Evolutionary conservation across 2,113 vertebrate genomes (phyloP).

Genomic region (Myotis brandtii): DNA sequence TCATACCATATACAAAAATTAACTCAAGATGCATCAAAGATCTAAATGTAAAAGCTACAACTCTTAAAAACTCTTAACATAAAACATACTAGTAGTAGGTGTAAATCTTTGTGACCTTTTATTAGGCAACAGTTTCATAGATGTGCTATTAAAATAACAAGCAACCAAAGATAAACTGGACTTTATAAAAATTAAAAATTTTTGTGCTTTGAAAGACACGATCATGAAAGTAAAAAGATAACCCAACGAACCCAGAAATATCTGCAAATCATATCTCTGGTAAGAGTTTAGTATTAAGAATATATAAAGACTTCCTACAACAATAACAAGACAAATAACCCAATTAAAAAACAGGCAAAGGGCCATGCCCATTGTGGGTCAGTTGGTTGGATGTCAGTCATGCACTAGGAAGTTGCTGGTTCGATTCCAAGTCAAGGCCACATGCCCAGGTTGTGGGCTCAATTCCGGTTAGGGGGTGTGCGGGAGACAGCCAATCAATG

Average conservation of each 20-base stretch:
- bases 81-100: background rate
- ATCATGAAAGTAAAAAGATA: constrained; percentile 19
- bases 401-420: background rate
- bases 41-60: constrained; percentile 6
- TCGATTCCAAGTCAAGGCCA: background rate
- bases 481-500: background rate
- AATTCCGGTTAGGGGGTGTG: background rate
- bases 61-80: background rate
- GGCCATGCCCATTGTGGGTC: background rate
- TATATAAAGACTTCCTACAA: background rate
- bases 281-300: background rate
- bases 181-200: constrained; percentile 18
- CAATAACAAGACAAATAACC: background rate
- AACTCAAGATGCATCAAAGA: constrained; percentile 40
- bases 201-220: background rate
- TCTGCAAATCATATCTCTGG: background rate
- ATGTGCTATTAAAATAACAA: background rate
- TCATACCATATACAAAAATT: background rate
- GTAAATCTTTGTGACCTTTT: background rate
- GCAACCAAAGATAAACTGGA: background rate
- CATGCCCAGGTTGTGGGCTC: background rate
- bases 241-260: background rate
- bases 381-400: background rate
- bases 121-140: constrained; percentile 34
- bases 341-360: constrained; percentile 13